Conservation (phyloP, 2,113 vertebrate genomes). For the Saguinus midas region DNA sequence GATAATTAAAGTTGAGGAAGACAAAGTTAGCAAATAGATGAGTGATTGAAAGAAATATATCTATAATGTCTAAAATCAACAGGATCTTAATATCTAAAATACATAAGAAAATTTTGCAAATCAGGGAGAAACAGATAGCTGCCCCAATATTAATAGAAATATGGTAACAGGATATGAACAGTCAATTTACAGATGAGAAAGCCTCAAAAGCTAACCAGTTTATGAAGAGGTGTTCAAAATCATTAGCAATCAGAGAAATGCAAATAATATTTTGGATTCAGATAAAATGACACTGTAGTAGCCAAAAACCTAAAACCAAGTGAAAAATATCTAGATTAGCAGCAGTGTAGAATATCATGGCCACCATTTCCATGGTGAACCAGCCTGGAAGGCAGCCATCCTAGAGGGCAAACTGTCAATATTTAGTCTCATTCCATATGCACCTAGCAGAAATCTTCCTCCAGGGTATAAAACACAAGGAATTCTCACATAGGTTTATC, state of each 20-base stretch:
- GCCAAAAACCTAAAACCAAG: background rate
- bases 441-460: background rate
- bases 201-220: background rate
- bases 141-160: background rate
- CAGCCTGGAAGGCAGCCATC: background rate
- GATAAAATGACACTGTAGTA: background rate
- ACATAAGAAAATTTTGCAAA: background rate
- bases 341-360: background rate
- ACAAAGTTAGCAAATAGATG: background rate
- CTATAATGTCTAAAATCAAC: background rate
- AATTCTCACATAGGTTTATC: background rate
- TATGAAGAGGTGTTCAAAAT: background rate
- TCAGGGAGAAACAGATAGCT: background rate
- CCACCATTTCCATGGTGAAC: too few relatives aligned
- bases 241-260: conserved; percentile 8
- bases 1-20: background rate
- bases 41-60: background rate
- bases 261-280: background rate
- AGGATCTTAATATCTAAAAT: background rate
- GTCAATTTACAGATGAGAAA: background rate
- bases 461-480: background rate
- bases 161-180: background rate
- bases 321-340: background rate
- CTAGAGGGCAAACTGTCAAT: background rate
- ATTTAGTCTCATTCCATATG: background rate